Conservation (phyloP, 1,140 invertebrate species). For the Drosophila lini region DNA sequence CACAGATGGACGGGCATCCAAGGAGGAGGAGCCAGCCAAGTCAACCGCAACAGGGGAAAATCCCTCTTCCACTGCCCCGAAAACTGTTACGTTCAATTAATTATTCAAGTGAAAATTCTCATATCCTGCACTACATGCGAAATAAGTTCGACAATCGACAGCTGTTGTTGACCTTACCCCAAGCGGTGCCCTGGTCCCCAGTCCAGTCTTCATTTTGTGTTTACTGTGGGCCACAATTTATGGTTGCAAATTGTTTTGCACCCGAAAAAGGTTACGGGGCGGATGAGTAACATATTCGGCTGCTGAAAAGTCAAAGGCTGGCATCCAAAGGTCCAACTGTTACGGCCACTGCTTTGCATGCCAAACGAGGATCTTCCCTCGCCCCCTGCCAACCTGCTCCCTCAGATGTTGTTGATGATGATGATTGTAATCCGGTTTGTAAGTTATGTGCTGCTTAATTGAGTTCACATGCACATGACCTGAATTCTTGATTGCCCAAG, state of each 20-base stretch:
- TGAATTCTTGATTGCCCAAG: slow-evolving; percentile 77
- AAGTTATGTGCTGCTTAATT: slow-evolving; percentile 84
- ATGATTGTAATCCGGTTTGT: slow-evolving; percentile 84
- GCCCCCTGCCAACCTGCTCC: background rate
- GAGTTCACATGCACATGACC: slow-evolving; percentile 84
- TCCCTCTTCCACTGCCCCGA: slow-evolving; percentile 13
- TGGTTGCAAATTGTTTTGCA: slow-evolving; percentile 84
- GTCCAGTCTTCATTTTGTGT: background rate
- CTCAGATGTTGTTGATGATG: slow-evolving; percentile 73
- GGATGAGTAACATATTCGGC: slow-evolving; percentile 76
- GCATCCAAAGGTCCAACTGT: slow-evolving; percentile 47
- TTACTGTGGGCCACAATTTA: slow-evolving; percentile 66
- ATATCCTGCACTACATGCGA: slow-evolving; percentile 73
- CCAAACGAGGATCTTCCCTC: slow-evolving; percentile 46
- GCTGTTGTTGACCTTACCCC: slow-evolving; percentile 79
- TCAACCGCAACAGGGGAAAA: slow-evolving; percentile 70
- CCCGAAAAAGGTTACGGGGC: slow-evolving; percentile 74
- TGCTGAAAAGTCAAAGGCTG: slow-evolving; percentile 67
- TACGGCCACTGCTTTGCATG: slow-evolving; percentile 71
- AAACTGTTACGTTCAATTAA: slow-evolving; percentile 74
- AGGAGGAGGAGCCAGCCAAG: slow-evolving; percentile 17
- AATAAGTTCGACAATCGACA: slow-evolving; percentile 78
- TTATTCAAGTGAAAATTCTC: slow-evolving; percentile 84
- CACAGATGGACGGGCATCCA: slow-evolving; percentile 19
- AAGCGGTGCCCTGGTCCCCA: slow-evolving; percentile 21